Evolutionary conservation across 2,888 invertebrate genomes (phyloP).

Genomic region (Luffia ferchaultella): DNA sequence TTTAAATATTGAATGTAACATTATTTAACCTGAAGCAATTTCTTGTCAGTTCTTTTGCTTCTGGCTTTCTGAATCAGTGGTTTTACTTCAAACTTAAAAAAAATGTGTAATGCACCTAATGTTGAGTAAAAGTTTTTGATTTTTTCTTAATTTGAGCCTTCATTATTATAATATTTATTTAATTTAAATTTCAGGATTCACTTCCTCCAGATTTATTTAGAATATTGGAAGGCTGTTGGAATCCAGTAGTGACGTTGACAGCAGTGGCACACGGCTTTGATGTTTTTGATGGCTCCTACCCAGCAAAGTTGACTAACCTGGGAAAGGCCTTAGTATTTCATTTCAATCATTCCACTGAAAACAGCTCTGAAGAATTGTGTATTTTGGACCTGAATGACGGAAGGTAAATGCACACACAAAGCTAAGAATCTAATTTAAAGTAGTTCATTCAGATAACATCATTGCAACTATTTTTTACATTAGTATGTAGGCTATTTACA

Average conservation of each 20-base stretch:
- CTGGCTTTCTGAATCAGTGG: too few species aligned
- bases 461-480: too few species aligned
- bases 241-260: slow-evolving; percentile 74
- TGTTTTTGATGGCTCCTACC: slow-evolving; percentile 88
- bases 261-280: slow-evolving; percentile 84
- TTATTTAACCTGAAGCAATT: too few species aligned
- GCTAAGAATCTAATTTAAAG: too few species aligned
- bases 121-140: too few species aligned
- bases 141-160: slow-evolving; percentile 2
- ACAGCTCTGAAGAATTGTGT: slow-evolving; percentile 32
- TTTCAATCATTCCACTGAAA: slow-evolving; percentile 36
- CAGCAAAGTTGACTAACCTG: slow-evolving; percentile 73
- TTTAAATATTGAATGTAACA: too few species aligned
- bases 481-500: too few species aligned
- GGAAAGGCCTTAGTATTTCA: slow-evolving; percentile 73
- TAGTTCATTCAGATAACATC: too few species aligned
- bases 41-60: too few species aligned
- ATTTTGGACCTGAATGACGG: slow-evolving; percentile 67
- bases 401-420: too few species aligned
- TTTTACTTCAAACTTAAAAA: too few species aligned
- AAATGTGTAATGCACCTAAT: too few species aligned
- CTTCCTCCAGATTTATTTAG: slow-evolving; percentile 75
- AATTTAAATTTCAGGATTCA: slow-evolving; percentile 52
- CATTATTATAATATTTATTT: slow-evolving; percentile 6
- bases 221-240: slow-evolving; percentile 81